phyloP scores from a whole-genome alignment of 2,888 invertebrate species.

The Lasioglossum oenotherae region DNA sequence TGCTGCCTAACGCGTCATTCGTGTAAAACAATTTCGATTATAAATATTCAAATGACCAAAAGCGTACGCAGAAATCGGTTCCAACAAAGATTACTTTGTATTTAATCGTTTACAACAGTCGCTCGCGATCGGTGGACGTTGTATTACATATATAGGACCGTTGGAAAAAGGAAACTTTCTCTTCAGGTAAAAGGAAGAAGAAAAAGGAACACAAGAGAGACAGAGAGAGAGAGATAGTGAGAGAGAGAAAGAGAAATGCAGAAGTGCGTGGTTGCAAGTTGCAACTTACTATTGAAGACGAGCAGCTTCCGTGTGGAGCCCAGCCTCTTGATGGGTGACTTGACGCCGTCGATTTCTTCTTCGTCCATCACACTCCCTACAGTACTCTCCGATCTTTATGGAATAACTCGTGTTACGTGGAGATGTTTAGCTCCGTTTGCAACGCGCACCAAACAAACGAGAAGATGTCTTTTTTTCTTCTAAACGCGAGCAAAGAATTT shows the following conservation, averaged over 20 bases:
- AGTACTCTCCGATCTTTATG: conserved; percentile 38
- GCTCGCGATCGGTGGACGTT: neutral
- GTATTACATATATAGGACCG: neutral
- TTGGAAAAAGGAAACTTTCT: conserved; percentile 21
- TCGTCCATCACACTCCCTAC: conserved; percentile 87
- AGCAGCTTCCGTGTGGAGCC: conserved; percentile 93
- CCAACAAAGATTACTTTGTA: neutral
- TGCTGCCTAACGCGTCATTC: conserved; percentile 57
- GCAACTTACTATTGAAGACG: conserved; percentile 91
- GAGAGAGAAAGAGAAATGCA: neutral
- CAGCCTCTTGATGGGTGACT: conserved; percentile 92
- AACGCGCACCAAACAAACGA: conserved; percentile 30
- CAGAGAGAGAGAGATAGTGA: neutral
- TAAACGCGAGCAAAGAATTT: conserved; percentile 58
- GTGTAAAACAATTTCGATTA: conserved; percentile 63
- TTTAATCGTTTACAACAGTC: neutral
- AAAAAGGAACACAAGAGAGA: neutral
- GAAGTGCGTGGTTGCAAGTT: conserved; percentile 72
- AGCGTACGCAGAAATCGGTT: neutral
- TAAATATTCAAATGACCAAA: conserved; percentile 4
- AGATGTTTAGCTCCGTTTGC: conserved; percentile 17
- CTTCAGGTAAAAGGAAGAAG: neutral
- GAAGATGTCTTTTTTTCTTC: conserved; percentile 30
- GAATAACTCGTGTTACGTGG: neutral
- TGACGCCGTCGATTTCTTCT: conserved; percentile 89